A percentile compares a stretch with the other conserved stretches of the same genome.
phyloP scores from a whole-genome alignment of 2,797 vertebrate species.

The Microchirus variegatus region DNA sequence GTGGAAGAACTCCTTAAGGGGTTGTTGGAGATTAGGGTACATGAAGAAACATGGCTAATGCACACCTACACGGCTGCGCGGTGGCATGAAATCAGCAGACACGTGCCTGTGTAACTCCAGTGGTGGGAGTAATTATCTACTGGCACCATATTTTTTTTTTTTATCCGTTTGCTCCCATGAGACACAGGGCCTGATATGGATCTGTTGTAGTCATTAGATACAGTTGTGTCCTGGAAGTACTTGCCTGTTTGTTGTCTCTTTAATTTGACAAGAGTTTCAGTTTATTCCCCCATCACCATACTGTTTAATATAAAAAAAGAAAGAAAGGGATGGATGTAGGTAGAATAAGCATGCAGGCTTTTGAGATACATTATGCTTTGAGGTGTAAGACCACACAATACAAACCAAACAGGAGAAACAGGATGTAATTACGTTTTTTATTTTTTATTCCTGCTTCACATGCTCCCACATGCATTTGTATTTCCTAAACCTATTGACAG shows the following conservation, averaged over 20 bases:
- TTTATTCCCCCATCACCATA: constrained; percentile 52
- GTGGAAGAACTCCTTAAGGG: constrained; percentile 54
- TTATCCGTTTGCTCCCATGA: constrained; percentile 62
- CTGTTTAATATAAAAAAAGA: constrained; percentile 32
- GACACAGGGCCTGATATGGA: constrained; percentile 66
- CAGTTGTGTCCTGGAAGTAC: constrained; percentile 70
- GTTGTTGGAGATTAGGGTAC: constrained; percentile 64
- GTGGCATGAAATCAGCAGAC: constrained; percentile 57
- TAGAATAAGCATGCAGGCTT: constrained; percentile 14
- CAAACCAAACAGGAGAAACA: constrained; percentile 11
- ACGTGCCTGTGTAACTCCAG: constrained; percentile 56
- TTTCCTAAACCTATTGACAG: constrained; percentile 11
- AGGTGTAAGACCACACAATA: constrained; percentile 13
- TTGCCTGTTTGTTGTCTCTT: constrained; percentile 67
- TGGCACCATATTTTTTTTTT: constrained; percentile 60
- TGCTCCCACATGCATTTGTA: constrained; percentile 22
- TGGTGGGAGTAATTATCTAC: constrained; percentile 73
- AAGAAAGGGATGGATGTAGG: constrained; percentile 19
- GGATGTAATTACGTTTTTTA: constrained; percentile 27
- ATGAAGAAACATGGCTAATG: constrained; percentile 61
- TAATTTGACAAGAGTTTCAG: constrained; percentile 76
- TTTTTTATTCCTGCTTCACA: constrained; percentile 2
- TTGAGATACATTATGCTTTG: constrained; percentile 17
- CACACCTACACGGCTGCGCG: constrained; percentile 68
- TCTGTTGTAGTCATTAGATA: constrained; percentile 79